A percentile compares a stretch with the other conserved stretches of the same genome.
Conservation (phyloP, 2,113 vertebrate genomes). For the Gavia stellata region DNA sequence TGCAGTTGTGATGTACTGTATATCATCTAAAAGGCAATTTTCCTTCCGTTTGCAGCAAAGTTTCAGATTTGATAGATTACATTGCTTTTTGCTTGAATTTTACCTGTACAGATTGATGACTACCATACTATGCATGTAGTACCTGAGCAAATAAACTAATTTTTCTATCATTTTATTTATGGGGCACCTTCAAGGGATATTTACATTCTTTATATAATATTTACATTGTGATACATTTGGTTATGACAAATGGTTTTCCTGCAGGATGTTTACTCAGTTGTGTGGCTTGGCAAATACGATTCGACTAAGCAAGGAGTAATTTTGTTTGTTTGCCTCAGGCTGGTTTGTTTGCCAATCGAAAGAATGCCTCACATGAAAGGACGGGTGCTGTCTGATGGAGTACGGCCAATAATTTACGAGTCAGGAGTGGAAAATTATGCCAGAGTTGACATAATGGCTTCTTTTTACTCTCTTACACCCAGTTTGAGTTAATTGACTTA, state of each 20-base stretch:
- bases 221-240: conserved; percentile 5
- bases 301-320: not conserved
- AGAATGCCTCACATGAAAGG: not conserved
- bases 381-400: not conserved
- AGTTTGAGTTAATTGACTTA: not conserved
- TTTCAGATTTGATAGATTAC: not conserved
- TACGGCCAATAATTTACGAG: not conserved
- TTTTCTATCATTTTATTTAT: conserved; percentile 10
- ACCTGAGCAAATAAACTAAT: not conserved
- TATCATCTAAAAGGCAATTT: conserved; percentile 9
- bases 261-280: not conserved
- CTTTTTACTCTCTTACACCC: not conserved
- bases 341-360: not conserved
- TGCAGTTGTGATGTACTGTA: not conserved
- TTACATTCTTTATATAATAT: conserved; percentile 24
- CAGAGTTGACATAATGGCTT: not conserved
- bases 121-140: not conserved
- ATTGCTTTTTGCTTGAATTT: conserved; percentile 11
- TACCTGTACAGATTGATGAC: not conserved
- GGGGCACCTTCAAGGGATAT: not conserved
- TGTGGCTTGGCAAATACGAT: not conserved
- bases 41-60: not conserved
- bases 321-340: not conserved
- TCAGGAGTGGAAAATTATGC: not conserved
- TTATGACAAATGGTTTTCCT: conserved; percentile 8